A percentile compares a stretch with the other conserved stretches of the same genome.
Evolutionary conservation across 2,888 invertebrate species (phyloP).

Genomic region (Chrysina gloriosa): DNA sequence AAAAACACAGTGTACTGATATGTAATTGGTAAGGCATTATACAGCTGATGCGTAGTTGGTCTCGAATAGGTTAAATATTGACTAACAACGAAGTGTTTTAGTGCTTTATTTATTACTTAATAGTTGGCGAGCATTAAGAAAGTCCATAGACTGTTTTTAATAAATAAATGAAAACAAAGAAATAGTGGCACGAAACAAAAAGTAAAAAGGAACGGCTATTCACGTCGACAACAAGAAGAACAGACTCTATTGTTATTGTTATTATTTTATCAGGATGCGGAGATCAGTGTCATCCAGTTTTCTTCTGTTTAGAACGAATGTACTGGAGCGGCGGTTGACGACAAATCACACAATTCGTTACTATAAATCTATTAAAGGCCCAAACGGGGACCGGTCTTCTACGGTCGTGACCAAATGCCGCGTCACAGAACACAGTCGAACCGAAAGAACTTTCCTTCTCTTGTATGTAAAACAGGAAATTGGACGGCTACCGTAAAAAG

Average conservation of each 20-base stretch:
- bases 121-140: no score
- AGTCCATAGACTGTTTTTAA: no score
- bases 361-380: constrained; percentile 62
- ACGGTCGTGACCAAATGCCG: constrained; percentile 56
- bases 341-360: constrained; percentile 64
- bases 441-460: constrained; percentile 45
- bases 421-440: constrained; percentile 49
- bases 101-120: no score
- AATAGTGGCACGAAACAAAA: no score
- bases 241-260: constrained; percentile 15
- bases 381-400: constrained; percentile 42
- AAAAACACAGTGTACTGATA: no score
- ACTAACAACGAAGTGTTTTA: no score
- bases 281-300: constrained; percentile 47
- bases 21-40: no score
- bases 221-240: background rate
- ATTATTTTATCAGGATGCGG: constrained; percentile 45
- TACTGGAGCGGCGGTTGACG: constrained; percentile 56
- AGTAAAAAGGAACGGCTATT: background rate
- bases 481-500: constrained; percentile 43
- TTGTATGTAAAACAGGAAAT: constrained; percentile 60
- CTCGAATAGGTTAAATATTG: no score
- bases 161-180: no score
- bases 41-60: no score
- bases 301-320: constrained; percentile 50